Conservation (phyloP, 2,797 vertebrate genomes). For the Acanthurus leucopareius region DNA sequence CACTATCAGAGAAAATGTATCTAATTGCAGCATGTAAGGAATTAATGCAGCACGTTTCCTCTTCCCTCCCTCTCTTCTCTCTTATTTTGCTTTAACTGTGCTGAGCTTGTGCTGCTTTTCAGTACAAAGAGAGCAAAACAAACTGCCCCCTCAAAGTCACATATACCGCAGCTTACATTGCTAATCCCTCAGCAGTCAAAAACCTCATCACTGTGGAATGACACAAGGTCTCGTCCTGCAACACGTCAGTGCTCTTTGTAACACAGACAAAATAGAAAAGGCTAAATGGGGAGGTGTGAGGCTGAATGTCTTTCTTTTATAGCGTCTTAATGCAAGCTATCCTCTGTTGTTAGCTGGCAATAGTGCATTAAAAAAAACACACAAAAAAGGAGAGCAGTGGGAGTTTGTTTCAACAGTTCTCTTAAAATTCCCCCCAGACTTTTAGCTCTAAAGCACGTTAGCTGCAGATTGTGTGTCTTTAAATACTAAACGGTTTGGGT, state of each 20-base stretch:
- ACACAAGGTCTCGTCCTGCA: slow-evolving; percentile 46
- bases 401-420: slow-evolving; percentile 29
- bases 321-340: slow-evolving; percentile 5
- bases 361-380: slow-evolving; percentile 11
- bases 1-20: slow-evolving; percentile 31
- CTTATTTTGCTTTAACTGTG: slow-evolving; percentile 24
- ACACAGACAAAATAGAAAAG: slow-evolving; percentile 30
- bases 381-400: slow-evolving; percentile 15
- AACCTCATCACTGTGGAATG: slow-evolving; percentile 60
- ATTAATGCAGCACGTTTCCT: slow-evolving; percentile 9
- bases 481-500: slow-evolving; percentile 50
- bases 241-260: slow-evolving; percentile 40
- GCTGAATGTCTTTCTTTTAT: slow-evolving; percentile 32
- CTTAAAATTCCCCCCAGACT: slow-evolving; percentile 37
- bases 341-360: slow-evolving; percentile 24
- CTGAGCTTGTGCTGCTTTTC: slow-evolving; percentile 48
- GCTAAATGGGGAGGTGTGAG: slow-evolving; percentile 17
- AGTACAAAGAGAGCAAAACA: slow-evolving; percentile 55
- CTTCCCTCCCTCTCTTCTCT: slow-evolving; percentile 7
- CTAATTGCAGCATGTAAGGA: slow-evolving; percentile 10
- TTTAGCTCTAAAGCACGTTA: slow-evolving; percentile 47
- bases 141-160: slow-evolving; percentile 53
- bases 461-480: slow-evolving; percentile 52
- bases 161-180: slow-evolving; percentile 61
- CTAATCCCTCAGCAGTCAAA: slow-evolving; percentile 71